Percentiles rank a stretch among this genome's conserved stretches.
Conservation (phyloP, 1,140 invertebrate species). For the Euura saliciscinereae region DNA sequence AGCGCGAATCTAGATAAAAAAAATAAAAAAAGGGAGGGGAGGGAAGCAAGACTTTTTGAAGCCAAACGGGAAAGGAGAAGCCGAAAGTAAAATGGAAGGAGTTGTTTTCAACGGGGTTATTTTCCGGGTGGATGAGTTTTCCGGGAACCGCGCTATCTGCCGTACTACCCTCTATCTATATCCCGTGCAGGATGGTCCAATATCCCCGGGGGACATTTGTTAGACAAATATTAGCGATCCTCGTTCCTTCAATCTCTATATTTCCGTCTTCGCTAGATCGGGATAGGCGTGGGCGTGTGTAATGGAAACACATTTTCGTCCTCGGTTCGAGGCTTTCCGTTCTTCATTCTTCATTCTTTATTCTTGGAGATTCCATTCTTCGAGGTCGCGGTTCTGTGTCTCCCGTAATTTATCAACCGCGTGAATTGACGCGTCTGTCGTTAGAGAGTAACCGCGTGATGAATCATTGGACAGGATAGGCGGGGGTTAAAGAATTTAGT, state of each 20-base stretch:
- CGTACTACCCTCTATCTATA: not conserved
- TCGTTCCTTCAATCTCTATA: constrained; percentile 22
- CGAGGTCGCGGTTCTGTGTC: too few relatives aligned
- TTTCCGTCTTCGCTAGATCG: not conserved
- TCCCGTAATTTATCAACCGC: not conserved
- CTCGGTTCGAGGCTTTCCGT: not conserved
- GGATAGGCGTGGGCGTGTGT: not conserved
- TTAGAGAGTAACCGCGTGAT: not conserved
- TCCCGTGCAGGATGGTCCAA: not conserved
- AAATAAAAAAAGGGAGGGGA: constrained; percentile 10
- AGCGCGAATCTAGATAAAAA: not conserved
- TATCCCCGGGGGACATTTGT: constrained; percentile 37
- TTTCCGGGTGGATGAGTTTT: constrained; percentile 50
- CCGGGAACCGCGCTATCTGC: too few relatives aligned
- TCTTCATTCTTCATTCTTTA: not conserved
- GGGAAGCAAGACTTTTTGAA: constrained; percentile 10
- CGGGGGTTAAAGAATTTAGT: not conserved
- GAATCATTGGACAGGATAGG: not conserved
- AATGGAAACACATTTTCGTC: not conserved
- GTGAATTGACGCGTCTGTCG: constrained; percentile 1
- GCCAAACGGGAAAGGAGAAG: constrained; percentile 28
- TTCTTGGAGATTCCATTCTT: too few relatives aligned
- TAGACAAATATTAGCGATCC: constrained; percentile 40
- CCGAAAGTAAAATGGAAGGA: constrained; percentile 16
- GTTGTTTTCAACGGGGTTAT: constrained; percentile 53